Evolutionary conservation across 37 sponge, comb jelly and placozoan species (phyloP), one percentile per base, ranked within the genome.

Genomic region (Cladorhizidae sp.): DNA sequence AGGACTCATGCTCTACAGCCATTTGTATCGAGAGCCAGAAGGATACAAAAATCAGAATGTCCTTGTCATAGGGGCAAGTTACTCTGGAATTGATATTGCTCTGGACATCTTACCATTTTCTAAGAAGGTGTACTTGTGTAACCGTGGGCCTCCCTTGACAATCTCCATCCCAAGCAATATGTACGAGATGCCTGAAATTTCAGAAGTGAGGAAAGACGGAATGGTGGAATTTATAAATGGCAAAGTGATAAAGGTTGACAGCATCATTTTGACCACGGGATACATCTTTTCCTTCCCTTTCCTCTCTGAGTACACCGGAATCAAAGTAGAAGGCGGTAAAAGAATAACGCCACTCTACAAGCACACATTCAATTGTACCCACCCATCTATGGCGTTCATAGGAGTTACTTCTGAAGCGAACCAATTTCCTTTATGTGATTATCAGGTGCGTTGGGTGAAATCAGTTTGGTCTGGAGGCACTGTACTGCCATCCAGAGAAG

Each of bases 261-360:
- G 64, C 32, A 80, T 94, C 52, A 58, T 94, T 1, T 40, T 91
- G 55, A 87, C 88, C 58, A 94, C 88, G 1, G 95, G 95, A 12
- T 94, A 94, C 52, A 67, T 73, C 21, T 94, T 73, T 64, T 29
- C 67, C 25, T 91, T 82, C 51, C 95, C 95, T 0, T 94, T 94
- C 52, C 82, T 94, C 22, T 35, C 26, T 20, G 67, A 88, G 5
- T 57, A 73, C 56, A 81, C 85, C 67, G 86, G 80, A 20, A 71
- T 94, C 8, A 23, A 40, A 35, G 77, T 87, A 12, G 59, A 83
- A 11, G 71, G 64, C 9, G 64, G 78, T 35, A 72, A 70, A 35
- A 31, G 86, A 26, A 72, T 94, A 21, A 32, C 25, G 40, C 92
- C 85, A 0, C 86, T 87, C 29, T 94, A 91, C 78, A 91, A 91